A percentile compares a stretch with the other conserved stretches of the same genome.
Evolutionary conservation across 2,113 vertebrate species (phyloP).

Genomic region (Lasiurus borealis): DNA sequence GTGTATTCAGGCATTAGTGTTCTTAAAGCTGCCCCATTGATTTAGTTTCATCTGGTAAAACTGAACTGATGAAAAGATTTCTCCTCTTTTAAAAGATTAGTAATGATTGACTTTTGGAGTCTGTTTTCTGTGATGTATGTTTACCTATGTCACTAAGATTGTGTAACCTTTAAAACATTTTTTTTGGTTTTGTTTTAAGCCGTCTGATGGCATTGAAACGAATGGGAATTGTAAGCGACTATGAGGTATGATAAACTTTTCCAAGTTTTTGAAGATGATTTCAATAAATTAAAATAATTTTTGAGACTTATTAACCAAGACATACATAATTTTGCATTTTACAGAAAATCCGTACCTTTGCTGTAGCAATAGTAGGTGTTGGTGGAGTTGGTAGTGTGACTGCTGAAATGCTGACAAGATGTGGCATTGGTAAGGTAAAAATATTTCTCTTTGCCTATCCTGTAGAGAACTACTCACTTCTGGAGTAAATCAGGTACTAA

Average conservation of each 20-base stretch:
- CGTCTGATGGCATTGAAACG: conserved; percentile 98
- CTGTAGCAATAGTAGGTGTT: conserved; percentile 96
- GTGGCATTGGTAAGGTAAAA: conserved; percentile 99
- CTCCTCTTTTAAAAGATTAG: background rate
- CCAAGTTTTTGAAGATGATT: conserved; percentile 6
- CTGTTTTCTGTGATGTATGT: conserved; percentile 22
- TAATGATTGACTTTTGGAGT: background rate
- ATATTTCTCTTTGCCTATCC: conserved; percentile 74
- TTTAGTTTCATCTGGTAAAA: conserved; percentile 37
- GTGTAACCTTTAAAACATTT: conserved; percentile 53
- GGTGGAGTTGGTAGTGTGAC: conserved; percentile 98
- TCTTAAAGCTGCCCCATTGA: background rate
- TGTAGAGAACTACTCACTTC: background rate
- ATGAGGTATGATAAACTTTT: conserved; percentile 91
- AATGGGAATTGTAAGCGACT: conserved; percentile 98
- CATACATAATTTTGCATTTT: conserved; percentile 39
- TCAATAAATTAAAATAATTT: conserved; percentile 37
- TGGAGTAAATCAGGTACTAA: conserved; percentile 70
- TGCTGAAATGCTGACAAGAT: conserved; percentile 99
- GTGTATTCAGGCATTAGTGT: rapidly evolving
- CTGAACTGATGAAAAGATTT: background rate
- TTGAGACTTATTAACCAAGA: background rate
- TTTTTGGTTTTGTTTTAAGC: conserved; percentile 85
- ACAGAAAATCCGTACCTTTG: conserved; percentile 96
- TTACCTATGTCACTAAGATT: conserved; percentile 5